A percentile compares a stretch with the other conserved stretches of the same genome.
phyloP scores from a whole-genome alignment of 2,113 vertebrate species.

The Rhodinocichla rosea region DNA sequence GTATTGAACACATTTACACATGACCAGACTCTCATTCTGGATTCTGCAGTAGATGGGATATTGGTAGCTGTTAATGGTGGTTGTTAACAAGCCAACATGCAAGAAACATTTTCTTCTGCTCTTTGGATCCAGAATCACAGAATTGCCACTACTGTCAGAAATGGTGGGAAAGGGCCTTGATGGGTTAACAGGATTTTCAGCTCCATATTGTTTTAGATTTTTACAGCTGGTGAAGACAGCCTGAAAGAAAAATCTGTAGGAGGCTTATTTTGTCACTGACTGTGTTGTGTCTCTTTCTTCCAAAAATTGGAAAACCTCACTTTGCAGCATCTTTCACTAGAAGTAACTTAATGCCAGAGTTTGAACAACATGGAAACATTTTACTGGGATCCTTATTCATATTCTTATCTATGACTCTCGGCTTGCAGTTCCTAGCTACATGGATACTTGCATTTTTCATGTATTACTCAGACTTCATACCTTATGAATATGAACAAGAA shows the following conservation, averaged over 20 bases:
- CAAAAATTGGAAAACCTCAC: background rate
- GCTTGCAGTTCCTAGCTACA: background rate
- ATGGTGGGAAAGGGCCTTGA: background rate
- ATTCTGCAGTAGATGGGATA: background rate
- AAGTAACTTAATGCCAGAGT: background rate
- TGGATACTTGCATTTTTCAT: background rate
- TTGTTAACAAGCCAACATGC: background rate
- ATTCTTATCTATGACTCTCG: background rate
- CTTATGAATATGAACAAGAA: slow-evolving; percentile 15
- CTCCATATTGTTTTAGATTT: background rate
- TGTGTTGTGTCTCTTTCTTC: slow-evolving; percentile 24
- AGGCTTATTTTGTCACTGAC: background rate
- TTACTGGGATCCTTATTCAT: background rate
- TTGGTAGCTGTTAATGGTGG: background rate
- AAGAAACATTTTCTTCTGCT: background rate
- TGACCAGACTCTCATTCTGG: background rate
- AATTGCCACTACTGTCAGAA: background rate
- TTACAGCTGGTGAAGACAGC: background rate
- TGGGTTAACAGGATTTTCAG: background rate
- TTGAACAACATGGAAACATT: background rate
- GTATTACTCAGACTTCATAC: slow-evolving; percentile 3
- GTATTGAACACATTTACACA: background rate
- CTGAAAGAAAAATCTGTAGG: background rate
- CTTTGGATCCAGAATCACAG: background rate
- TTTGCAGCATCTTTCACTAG: background rate